Percentiles rank a stretch among this genome's conserved stretches.
Conservation (phyloP, 2,888 invertebrate species). For the Sisyra terminalis region DNA sequence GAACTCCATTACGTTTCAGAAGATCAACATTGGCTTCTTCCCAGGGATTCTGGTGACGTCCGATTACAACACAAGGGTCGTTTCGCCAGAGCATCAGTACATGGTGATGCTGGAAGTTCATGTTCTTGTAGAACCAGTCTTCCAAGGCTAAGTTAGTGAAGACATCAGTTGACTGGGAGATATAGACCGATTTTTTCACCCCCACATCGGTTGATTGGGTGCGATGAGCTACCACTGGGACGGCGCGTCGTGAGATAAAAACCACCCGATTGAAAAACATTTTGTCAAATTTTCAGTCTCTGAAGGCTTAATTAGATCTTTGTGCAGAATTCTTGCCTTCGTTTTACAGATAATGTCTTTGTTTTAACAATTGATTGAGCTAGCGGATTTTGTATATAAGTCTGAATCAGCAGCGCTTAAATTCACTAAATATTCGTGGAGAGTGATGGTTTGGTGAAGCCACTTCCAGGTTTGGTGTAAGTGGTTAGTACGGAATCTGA, state of each 20-base stretch:
- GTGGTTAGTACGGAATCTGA: constrained; percentile 73
- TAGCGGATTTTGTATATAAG: not conserved
- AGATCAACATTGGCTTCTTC: constrained; percentile 67
- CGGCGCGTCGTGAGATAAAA: too few species aligned
- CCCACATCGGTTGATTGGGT: not conserved
- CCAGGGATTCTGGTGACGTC: constrained; percentile 96
- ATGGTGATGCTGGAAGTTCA: constrained; percentile 67
- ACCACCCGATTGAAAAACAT: too few species aligned
- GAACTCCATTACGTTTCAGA: constrained; percentile 47
- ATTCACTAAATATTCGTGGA: constrained; percentile 75
- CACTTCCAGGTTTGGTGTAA: constrained; percentile 92
- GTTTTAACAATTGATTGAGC: too few species aligned
- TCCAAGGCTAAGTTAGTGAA: constrained; percentile 89
- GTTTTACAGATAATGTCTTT: constrained; percentile 5
- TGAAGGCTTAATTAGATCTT: not conserved
- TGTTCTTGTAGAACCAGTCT: constrained; percentile 87
- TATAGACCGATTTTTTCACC: constrained; percentile 72
- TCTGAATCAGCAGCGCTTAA: constrained; percentile 44
- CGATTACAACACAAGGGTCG: constrained; percentile 87
- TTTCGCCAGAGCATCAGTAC: constrained; percentile 87
- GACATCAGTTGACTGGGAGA: constrained; percentile 82
- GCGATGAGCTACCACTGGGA: too few species aligned
- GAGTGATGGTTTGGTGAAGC: constrained; percentile 77
- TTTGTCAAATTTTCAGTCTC: too few species aligned
- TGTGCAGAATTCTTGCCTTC: constrained; percentile 2